Evolutionary conservation across 2,797 vertebrate species (phyloP).

Genomic region (Rhynchonycteris naso): DNA sequence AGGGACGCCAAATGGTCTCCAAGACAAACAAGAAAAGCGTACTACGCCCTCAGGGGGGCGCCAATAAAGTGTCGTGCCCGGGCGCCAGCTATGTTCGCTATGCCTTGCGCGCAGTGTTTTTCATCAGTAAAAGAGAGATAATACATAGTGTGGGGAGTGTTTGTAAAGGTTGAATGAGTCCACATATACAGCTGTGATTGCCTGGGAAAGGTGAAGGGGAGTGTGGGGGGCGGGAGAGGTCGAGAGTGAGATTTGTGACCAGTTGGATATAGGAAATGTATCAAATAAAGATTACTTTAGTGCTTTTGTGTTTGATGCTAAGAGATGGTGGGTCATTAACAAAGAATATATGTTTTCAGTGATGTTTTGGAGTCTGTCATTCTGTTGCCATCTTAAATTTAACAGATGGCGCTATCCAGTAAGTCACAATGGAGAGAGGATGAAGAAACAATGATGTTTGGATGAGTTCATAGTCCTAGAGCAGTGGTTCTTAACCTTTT

Average conservation of each 20-base stretch:
- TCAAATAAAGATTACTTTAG: neutral
- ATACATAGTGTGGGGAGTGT: neutral
- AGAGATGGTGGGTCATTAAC: neutral
- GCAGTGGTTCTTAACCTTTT: no score
- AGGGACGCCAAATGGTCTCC: no score
- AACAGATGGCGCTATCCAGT: neutral
- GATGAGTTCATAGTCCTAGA: neutral
- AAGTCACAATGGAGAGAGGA: neutral
- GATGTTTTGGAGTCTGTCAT: neutral
- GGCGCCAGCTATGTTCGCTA: no score
- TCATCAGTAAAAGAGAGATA: neutral
- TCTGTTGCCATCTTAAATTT: neutral
- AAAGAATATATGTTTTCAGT: slow-evolving; percentile 6
- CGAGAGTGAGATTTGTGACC: neutral
- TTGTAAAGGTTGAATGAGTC: neutral
- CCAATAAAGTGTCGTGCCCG: no score
- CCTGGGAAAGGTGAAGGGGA: neutral
- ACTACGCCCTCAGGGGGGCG: no score
- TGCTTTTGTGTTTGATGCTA: neutral
- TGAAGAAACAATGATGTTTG: neutral
- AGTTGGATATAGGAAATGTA: neutral
- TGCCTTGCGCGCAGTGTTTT: no score
- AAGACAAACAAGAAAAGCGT: no score
- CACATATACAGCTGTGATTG: neutral
- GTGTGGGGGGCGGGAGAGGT: no score